phyloP scores from a whole-genome alignment of 2,888 invertebrate genomes.

The Ochropleura leucogaster region DNA sequence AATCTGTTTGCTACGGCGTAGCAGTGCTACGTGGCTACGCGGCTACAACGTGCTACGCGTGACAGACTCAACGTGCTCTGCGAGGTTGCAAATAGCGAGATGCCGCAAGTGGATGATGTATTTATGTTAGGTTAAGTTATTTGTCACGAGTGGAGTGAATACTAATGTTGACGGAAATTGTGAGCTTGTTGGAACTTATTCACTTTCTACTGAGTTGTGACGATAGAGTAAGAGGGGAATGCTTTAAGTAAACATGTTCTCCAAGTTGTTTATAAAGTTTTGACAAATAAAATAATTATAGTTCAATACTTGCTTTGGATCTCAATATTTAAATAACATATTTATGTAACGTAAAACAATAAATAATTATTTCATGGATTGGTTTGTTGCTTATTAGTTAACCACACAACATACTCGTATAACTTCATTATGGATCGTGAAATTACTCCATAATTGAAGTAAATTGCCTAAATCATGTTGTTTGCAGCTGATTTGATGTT shows the following conservation, averaged over 20 bases:
- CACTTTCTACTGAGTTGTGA: not conserved
- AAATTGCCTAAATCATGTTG: conserved; percentile 7
- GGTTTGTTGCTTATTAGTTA: not conserved
- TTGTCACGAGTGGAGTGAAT: conserved; percentile 35
- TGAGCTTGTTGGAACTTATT: not conserved
- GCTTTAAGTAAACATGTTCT: no score
- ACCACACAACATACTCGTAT: not conserved
- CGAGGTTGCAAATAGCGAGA: conserved; percentile 1
- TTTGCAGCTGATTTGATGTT: not conserved
- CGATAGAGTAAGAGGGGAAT: not conserved
- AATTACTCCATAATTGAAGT: not conserved
- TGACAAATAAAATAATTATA: not conserved
- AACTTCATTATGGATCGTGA: not conserved
- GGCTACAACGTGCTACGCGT: conserved; percentile 44
- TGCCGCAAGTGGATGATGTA: conserved; percentile 43
- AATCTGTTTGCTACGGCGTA: conserved; percentile 43
- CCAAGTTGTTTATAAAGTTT: no score
- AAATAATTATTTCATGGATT: not conserved
- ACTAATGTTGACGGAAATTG: conserved; percentile 29
- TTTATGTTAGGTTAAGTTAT: conserved; percentile 43
- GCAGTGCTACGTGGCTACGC: conserved; percentile 53
- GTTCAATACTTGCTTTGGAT: not conserved
- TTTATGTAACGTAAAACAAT: not conserved
- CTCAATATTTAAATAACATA: not conserved
- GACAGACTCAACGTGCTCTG: conserved; percentile 23